Evolutionary conservation across 2,797 vertebrate species (phyloP), one percentile per base, ranked within the genome.

Genomic region (Myiotriccus ornatus): DNA sequence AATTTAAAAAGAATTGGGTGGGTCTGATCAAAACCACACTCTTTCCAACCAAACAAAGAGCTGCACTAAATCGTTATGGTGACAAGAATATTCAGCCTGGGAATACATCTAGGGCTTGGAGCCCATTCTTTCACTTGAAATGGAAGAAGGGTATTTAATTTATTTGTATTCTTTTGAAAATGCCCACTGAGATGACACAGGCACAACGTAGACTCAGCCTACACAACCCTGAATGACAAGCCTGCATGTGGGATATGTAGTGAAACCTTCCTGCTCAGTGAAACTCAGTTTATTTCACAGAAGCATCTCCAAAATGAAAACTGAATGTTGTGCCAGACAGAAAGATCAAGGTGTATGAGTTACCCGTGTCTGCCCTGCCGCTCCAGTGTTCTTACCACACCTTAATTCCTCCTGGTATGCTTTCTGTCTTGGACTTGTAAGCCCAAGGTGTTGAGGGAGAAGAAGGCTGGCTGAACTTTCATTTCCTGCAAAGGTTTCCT

Each of bases 401-500:
- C 91, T 92, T 85, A 63, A 62, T 86, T 84, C 93, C 87, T 75
- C 82, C 16, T 71, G 68, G 49, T 84, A 17, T 75, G 59, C 64
- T 94, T 89, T 93, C 76, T 84, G 69, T 69, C 80, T 71, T 47
- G 50, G 62, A 27, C 39, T 84, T 41, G 27, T 81, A 88, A 93
- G 30, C 53, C 65, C 69, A 86, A 91, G 83, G 91, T 94, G 94
- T 84, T 94, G 93, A 94, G 85, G 90, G 91, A 95, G 94, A 86
- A 91, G 91, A 20, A 12, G 65, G 39, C 76, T 93, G 93, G 57
- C 65, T 80, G 79, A 86, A 71, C 11, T 6, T 94, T 96, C 91
- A 96, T 96, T 96, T 96, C 93, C 95, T 95, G 89, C 77, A 87
- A 90, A 43, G 14, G 79, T 64, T 96, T 96, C 94, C 95, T 94